Conservation (phyloP, 2,113 vertebrate species). For the Cervus canadensis region DNA sequence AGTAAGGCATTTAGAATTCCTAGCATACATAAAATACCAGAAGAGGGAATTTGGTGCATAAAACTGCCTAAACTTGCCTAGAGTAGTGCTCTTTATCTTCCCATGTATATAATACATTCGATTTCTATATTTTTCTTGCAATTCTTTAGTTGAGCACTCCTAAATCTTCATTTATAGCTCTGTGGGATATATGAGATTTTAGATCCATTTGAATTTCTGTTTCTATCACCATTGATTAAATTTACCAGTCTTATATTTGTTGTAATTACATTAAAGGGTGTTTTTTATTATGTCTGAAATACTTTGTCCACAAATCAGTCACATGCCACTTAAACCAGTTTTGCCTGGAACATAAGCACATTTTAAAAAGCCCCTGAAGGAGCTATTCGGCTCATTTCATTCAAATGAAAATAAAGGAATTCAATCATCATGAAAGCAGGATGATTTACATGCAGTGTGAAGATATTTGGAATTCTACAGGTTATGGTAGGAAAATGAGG, state of each 20-base stretch:
- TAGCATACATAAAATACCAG: neutral
- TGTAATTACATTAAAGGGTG: neutral
- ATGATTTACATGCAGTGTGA: neutral
- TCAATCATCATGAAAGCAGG: neutral
- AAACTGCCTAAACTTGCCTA: neutral
- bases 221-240: neutral
- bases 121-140: neutral
- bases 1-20: neutral
- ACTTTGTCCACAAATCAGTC: neutral
- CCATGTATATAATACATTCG: neutral
- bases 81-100: neutral
- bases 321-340: neutral
- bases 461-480: neutral
- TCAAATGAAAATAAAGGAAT: neutral
- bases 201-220: neutral
- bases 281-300: constrained; percentile 9
- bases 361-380: neutral
- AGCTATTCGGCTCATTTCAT: neutral
- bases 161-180: neutral
- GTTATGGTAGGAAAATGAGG: neutral
- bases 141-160: neutral
- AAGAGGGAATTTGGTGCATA: neutral
- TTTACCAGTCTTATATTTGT: neutral
- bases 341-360: neutral
- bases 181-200: neutral